Conservation (phyloP, 2,113 vertebrate genomes). For the Halcyon senegalensis region DNA sequence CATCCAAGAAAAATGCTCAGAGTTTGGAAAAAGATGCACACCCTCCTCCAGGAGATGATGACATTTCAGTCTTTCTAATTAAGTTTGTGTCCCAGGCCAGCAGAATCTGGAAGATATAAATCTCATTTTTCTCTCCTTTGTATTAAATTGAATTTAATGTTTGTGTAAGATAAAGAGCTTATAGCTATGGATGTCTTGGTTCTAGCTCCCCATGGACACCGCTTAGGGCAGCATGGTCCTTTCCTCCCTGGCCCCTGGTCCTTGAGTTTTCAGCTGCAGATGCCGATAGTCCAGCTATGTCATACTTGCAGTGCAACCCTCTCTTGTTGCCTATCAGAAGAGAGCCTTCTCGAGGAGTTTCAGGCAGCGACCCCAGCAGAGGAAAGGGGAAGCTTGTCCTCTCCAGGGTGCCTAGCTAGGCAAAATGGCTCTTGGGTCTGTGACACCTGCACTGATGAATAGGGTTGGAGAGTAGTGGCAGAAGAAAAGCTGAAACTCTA, state of each 20-base stretch:
- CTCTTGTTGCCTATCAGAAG: neutral
- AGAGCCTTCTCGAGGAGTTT: neutral
- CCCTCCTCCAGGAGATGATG: conserved; percentile 46
- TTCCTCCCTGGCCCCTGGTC: neutral
- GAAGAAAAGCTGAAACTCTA: neutral
- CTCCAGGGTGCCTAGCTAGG: neutral
- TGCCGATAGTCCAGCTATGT: neutral
- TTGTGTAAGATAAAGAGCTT: conserved; percentile 27
- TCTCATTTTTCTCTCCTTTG: neutral
- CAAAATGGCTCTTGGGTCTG: neutral
- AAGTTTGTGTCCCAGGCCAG: conserved; percentile 29
- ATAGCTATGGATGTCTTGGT: neutral
- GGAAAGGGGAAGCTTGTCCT: neutral
- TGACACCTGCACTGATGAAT: neutral
- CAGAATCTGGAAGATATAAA: conserved; percentile 35
- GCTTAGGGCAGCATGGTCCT: neutral
- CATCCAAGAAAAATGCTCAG: conserved; percentile 16
- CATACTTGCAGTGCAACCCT: neutral
- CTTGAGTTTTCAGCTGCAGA: neutral
- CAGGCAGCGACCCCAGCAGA: neutral
- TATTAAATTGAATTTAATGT: conserved; percentile 35
- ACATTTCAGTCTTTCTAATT: conserved; percentile 56
- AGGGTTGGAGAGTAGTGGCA: neutral
- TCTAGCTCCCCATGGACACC: neutral
- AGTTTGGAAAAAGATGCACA: neutral